phyloP scores from a whole-genome alignment of 2,888 invertebrate genomes.

The Agrotis clavis region DNA sequence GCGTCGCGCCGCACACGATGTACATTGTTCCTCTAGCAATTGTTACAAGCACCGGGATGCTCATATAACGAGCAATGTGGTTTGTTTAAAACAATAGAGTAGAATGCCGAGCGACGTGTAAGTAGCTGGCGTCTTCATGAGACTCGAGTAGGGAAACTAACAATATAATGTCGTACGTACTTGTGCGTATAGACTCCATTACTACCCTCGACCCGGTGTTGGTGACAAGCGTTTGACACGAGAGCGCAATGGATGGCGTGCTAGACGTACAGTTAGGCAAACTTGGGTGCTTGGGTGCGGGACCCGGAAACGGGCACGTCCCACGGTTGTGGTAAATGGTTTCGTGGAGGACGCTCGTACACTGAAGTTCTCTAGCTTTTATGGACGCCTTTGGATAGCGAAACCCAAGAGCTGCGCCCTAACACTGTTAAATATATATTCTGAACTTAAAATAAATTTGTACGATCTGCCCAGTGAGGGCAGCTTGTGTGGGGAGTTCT shows the following conservation, averaged over 20 bases:
- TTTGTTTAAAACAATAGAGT: slow-evolving; percentile 77
- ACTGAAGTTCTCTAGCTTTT: slow-evolving; percentile 67
- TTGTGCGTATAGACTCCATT: slow-evolving; percentile 52
- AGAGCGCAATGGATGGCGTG: slow-evolving; percentile 66
- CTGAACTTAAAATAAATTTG: slow-evolving; percentile 49
- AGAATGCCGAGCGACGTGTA: slow-evolving; percentile 64
- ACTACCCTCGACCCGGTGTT: slow-evolving; percentile 48
- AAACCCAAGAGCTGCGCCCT: slow-evolving; percentile 57
- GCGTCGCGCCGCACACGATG: slow-evolving; percentile 58
- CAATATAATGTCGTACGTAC: slow-evolving; percentile 52
- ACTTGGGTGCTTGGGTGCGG: slow-evolving; percentile 55
- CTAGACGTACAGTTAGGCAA: slow-evolving; percentile 36
- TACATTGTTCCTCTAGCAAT: slow-evolving; percentile 74
- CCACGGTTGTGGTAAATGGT: slow-evolving; percentile 73
- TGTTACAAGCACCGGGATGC: slow-evolving; percentile 62
- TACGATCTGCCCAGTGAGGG: slow-evolving; percentile 28
- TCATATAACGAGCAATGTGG: slow-evolving; percentile 76
- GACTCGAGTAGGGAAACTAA: slow-evolving; percentile 59
- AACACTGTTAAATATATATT: slow-evolving; percentile 47
- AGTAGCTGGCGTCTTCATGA: slow-evolving; percentile 73
- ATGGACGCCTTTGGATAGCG: slow-evolving; percentile 59
- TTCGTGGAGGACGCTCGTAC: slow-evolving; percentile 72
- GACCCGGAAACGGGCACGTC: slow-evolving; percentile 64
- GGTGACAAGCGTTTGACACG: slow-evolving; percentile 38
- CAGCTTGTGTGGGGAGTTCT: slow-evolving; percentile 30